Base-by-base conservation (phyloP, 2,888 invertebrate genomes). In the Cephus sareptanus region DNA sequence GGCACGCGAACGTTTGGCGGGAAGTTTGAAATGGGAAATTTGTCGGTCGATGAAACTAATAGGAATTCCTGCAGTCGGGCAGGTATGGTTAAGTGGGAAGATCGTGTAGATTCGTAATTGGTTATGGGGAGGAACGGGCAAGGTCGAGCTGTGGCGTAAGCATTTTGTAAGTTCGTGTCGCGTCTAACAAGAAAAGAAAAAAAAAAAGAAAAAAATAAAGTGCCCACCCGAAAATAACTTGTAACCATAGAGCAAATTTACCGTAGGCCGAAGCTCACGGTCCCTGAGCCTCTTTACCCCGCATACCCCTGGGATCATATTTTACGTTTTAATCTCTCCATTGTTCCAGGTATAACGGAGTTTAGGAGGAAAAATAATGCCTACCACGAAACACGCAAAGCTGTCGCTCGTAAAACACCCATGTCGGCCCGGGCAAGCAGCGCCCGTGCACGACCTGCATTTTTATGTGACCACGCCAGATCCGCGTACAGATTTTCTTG, bases 321-420 rank as follows among this genome's bases (percentile, higher is more conserved):
- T 90, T 91, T 90, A 90, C 86, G 89, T 91, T 91, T 90, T 90
- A 90, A 91, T 91, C 91, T 91, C 90, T 89, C 91, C 90, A 91
- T 91, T 91, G 90, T 91, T 91, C 90, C 90, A 87, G 88, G 89
- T 89, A 90, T 90, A 90, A 90, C 90, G 90, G 90, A 89, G 90
- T 90, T 90, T 89, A 90, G 88, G 90, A 90, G 90, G 87, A 90
- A 90, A 90, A 90, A 90, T 90, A 90, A 90, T 90, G 89, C 89
- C 90, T 89, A 90, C 90, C 88, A 87, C 89, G 90, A 90, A 90
- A 90, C 90, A 90, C 89, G 90, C 90, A 89, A 89, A 87, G 88
- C 90, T 88, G 89, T 88, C 89, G 87, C 85, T 90, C 87, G 90
- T 90, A 90, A 90, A 90, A 90, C 89, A 90, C 89, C 86, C 86